Evolutionary conservation across 1,140 invertebrate species (phyloP).

Genomic region (Thrips palmi): DNA sequence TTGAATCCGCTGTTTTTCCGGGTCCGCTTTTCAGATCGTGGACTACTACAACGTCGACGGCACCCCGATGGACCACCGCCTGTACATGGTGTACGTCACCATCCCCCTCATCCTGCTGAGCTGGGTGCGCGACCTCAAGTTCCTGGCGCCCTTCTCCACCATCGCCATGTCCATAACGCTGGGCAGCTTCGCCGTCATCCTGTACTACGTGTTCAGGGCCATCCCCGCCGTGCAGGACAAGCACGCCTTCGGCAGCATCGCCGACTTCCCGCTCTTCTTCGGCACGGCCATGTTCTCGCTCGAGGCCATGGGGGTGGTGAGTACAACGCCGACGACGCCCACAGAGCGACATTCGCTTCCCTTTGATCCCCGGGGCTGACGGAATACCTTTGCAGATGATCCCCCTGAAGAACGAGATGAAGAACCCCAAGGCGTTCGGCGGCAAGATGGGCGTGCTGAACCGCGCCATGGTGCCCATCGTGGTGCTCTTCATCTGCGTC

Average conservation of each 20-base stretch:
- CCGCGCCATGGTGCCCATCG: conserved; percentile 51
- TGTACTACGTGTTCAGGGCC: conserved; percentile 42
- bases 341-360: not conserved
- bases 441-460: conserved; percentile 55
- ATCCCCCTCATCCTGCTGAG: conserved; percentile 50
- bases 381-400: conserved; percentile 49
- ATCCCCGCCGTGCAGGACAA: conserved; percentile 29
- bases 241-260: conserved; percentile 25
- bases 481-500: conserved; percentile 51
- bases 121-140: conserved; percentile 47
- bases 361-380: too few relatives aligned
- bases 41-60: too few relatives aligned
- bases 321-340: conserved; percentile 11
- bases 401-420: conserved; percentile 75
- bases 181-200: conserved; percentile 42
- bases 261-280: conserved; percentile 33
- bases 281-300: conserved; percentile 59
- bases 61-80: conserved; percentile 27
- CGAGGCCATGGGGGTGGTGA: conserved; percentile 55
- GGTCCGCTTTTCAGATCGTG: conserved; percentile 24
- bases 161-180: conserved; percentile 46
- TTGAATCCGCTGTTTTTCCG: too few relatives aligned
- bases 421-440: conserved; percentile 46
- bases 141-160: conserved; percentile 50
- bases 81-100: conserved; percentile 42